Base-by-base conservation (phyloP, 1,140 invertebrate species). In the Drosophila virilis region DNA sequence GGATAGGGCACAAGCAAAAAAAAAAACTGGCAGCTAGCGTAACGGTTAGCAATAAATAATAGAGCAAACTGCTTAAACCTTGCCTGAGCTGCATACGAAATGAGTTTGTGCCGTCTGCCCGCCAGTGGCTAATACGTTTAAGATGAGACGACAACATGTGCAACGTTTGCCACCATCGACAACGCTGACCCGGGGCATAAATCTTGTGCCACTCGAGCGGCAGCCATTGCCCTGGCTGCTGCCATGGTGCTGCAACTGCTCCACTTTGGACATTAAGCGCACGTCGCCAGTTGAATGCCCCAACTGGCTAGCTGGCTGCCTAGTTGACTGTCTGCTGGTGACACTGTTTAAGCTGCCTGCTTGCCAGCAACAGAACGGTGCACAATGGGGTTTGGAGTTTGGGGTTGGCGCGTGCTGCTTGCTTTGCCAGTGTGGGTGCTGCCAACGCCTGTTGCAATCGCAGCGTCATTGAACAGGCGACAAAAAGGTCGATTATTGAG, bases 121-220 rank as follows among this genome's bases (percentile, higher is more conserved):
- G 65, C 67, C 66, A 66, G 58, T 78, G 62, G 68, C 84, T 89
- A 89, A 89, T 89, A 89, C 84, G 85, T 89, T 89, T 90, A 89
- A 89, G 84, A 89, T 89, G 85, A 80, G 84, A 83, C 85, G 85
- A 84, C 84, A 89, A 84, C 84, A 89, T 89, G 84, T 89, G 84
- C 84, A 84, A 75, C 77, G 84, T 75, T 88, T 77, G 82, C 79
- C 76, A 64, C 75, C 74, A 75, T 54, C 76, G 83, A 74, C 60
- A 54, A 80, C 59, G 77, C 55, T 80, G 80, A 84, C 77, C 77
- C 81, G 68, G 67, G 55, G 80, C 77, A 86, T 86, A 86, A 86
- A 86, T 86, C 83, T 86, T 89, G 59, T 69, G 78, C 70, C 72
- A 83, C 75, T 83, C 83, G 83, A 86, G 75, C 73, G 65, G 69